phyloP scores from a whole-genome alignment of 2,888 invertebrate genomes.

The Parnassius orleans region DNA sequence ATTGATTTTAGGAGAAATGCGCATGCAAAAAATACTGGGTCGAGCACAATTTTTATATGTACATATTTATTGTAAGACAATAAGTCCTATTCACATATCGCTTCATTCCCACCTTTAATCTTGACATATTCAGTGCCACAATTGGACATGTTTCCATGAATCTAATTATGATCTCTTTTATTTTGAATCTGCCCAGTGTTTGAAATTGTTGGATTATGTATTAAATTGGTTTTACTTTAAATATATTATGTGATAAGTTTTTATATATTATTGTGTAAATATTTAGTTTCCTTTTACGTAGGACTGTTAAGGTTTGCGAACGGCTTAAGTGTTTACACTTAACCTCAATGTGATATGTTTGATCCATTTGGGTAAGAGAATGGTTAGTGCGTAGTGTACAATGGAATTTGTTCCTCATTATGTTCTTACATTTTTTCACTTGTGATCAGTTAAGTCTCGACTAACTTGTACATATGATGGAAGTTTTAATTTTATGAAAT shows the following conservation, averaged over 20 bases:
- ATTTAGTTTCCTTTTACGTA: constrained; percentile 55
- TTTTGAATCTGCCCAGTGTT: constrained; percentile 78
- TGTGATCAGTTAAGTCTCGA: constrained; percentile 77
- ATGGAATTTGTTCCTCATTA: constrained; percentile 76
- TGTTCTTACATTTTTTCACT: constrained; percentile 60
- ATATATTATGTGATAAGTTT: constrained; percentile 68
- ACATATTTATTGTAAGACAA: constrained; percentile 68
- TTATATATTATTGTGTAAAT: constrained; percentile 72
- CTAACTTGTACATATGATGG: constrained; percentile 67
- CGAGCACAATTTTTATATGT: constrained; percentile 66
- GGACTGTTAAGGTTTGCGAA: constrained; percentile 54
- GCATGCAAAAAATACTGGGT: constrained; percentile 68
- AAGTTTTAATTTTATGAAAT: constrained; percentile 50
- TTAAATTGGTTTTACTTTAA: constrained; percentile 62
- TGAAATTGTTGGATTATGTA: constrained; percentile 67
- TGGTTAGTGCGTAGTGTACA: constrained; percentile 68
- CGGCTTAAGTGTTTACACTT: constrained; percentile 52
- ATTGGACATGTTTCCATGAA: constrained; percentile 63
- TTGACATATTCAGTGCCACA: constrained; percentile 49
- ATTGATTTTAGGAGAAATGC: constrained; percentile 46
- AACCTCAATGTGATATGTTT: constrained; percentile 67
- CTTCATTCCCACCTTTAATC: constrained; percentile 58
- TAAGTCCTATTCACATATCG: constrained; percentile 76
- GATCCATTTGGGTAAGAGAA: constrained; percentile 51
- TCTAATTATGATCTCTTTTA: constrained; percentile 77